phyloP scores from a whole-genome alignment of 1,140 invertebrate species.

The Hirudo medicinalis region DNA sequence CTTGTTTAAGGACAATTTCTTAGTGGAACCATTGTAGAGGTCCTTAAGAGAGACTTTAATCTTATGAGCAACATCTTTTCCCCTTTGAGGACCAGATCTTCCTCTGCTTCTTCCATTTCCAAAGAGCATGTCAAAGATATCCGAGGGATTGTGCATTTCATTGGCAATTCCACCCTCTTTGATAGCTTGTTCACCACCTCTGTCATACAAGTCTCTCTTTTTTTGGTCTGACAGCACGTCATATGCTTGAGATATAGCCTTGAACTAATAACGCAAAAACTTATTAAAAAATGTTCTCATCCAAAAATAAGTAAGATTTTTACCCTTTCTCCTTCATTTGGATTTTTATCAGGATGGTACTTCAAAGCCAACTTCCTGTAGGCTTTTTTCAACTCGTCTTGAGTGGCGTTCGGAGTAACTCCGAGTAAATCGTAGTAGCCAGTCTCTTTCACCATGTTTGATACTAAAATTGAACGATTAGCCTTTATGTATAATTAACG shows the following conservation, averaged over 20 bases:
- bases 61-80: conserved; percentile 33
- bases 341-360: conserved; percentile 98
- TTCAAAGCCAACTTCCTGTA: conserved; percentile 68
- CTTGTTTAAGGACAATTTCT: conserved; percentile 88
- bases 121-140: conserved; percentile 99
- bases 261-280: conserved; percentile 53
- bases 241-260: conserved; percentile 93
- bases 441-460: conserved; percentile 89
- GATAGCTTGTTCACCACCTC: conserved; percentile 90
- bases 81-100: conserved; percentile 31
- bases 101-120: conserved; percentile 45
- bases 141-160: conserved; percentile 84
- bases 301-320: conserved; percentile 9
- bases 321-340: conserved; percentile 66
- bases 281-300: neutral
- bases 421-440: conserved; percentile 88
- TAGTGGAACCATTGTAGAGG: conserved; percentile 83
- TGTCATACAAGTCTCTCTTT: conserved; percentile 86
- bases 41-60: conserved; percentile 67
- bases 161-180: conserved; percentile 72
- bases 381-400: conserved; percentile 78
- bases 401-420: conserved; percentile 71
- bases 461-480: neutral
- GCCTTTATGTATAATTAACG: too few species aligned
- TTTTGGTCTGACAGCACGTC: conserved; percentile 91